Percentiles rank a stretch among this genome's conserved stretches.
Evolutionary conservation across 1,140 invertebrate species (phyloP).

Genomic region (Leptinotarsa lineolata): DNA sequence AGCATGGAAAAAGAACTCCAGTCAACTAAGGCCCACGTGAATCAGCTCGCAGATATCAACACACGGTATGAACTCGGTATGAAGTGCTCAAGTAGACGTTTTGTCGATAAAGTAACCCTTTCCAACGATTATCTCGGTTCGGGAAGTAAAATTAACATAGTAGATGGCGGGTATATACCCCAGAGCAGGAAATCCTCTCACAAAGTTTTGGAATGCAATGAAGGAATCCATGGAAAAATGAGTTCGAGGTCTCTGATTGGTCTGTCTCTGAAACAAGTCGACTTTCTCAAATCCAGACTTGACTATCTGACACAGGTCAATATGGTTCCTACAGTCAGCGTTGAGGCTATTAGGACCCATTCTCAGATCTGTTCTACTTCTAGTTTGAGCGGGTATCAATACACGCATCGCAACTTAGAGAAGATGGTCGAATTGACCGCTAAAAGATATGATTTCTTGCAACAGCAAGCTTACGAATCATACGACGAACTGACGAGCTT

Average conservation of each 20-base stretch:
- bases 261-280: slow-evolving; percentile 35
- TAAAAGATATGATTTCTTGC: slow-evolving; percentile 36
- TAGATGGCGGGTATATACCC: neutral
- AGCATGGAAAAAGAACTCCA: slow-evolving; percentile 50
- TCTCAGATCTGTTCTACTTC: slow-evolving; percentile 22
- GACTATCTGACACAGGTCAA: slow-evolving; percentile 35
- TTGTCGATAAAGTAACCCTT: neutral
- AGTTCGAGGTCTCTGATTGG: slow-evolving; percentile 36
- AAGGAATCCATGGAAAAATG: slow-evolving; percentile 1
- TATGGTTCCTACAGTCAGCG: slow-evolving; percentile 2
- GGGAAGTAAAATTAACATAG: neutral
- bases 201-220: neutral
- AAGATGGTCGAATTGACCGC: slow-evolving; percentile 38
- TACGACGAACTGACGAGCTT: slow-evolving; percentile 40
- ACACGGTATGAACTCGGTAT: slow-evolving; percentile 45
- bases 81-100: slow-evolving; percentile 9
- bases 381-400: slow-evolving; percentile 10
- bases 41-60: slow-evolving; percentile 41
- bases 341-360: neutral
- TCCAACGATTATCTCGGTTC: neutral
- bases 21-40: slow-evolving; percentile 43
- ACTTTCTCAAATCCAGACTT: slow-evolving; percentile 34
- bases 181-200: slow-evolving; percentile 9
- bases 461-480: slow-evolving; percentile 39
- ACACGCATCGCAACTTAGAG: slow-evolving; percentile 23